Evolutionary conservation across 2,888 invertebrate genomes (phyloP).

Genomic region (Pammene fasciana): DNA sequence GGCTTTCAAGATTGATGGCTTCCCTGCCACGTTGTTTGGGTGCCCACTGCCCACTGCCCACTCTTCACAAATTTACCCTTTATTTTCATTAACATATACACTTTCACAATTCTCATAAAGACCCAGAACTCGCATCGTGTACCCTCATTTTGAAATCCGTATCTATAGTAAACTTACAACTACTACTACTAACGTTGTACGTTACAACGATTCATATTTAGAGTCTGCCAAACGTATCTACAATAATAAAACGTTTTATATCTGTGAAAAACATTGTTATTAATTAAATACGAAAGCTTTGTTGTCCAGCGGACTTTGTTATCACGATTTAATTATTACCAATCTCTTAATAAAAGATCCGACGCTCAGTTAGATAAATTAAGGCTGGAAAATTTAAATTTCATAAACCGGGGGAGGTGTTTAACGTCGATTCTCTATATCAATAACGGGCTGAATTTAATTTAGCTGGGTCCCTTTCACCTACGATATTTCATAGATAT

Average conservation of each 20-base stretch:
- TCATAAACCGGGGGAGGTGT: slow-evolving; percentile 37
- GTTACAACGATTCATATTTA: no score
- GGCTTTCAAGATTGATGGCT: slow-evolving; percentile 74
- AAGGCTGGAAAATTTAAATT: slow-evolving; percentile 37
- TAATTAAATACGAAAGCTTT: slow-evolving; percentile 17
- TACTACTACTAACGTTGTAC: no score
- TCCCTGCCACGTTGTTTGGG: slow-evolving; percentile 56
- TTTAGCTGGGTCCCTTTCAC: slow-evolving; percentile 50
- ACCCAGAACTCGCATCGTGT: slow-evolving; percentile 39
- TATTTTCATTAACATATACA: slow-evolving; percentile 61
- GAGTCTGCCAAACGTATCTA: no score
- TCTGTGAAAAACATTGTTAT: no score
- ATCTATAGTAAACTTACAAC: background rate
- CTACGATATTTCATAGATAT: slow-evolving; percentile 68
- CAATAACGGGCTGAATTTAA: slow-evolving; percentile 42
- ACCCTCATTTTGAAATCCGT: background rate
- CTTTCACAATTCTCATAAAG: slow-evolving; percentile 60
- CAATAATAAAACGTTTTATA: no score
- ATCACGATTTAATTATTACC: slow-evolving; percentile 35
- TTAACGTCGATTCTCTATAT: slow-evolving; percentile 45
- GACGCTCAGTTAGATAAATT: slow-evolving; percentile 39
- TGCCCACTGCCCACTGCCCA: no score
- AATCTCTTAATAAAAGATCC: slow-evolving; percentile 36
- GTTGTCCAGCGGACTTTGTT: slow-evolving; percentile 30
- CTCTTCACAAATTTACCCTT: slow-evolving; percentile 58